These are phyloP conservation scores for Plebejus anna DNA, from an alignment of 2,888 invertebrate genomes.

Conservation along the genomic window DNA sequence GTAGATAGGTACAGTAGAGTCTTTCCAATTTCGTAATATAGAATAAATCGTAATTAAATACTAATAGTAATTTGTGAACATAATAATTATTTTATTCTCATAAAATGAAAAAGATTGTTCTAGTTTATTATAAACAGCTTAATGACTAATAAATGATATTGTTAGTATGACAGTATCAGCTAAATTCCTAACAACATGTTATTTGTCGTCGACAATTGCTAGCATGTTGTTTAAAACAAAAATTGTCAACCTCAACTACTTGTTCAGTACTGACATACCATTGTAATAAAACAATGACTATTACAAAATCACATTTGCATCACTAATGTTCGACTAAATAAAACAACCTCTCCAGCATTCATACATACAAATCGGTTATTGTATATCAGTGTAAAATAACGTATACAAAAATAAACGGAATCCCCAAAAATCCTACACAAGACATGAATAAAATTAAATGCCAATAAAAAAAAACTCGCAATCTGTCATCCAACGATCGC, in stretches of 20 bases:
- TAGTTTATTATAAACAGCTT: neutral
- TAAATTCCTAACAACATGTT: neutral
- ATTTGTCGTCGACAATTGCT: neutral
- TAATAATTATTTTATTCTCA: neutral
- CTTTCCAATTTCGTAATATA: too few species aligned
- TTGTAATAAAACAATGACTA: constrained; percentile 26
- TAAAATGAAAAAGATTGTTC: neutral
- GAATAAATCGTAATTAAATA: too few species aligned
- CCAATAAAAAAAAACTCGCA: neutral
- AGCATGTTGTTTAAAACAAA: neutral
- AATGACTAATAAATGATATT: neutral
- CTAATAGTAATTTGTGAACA: too few species aligned
- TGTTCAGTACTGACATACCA: neutral
- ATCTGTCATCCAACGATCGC: neutral
- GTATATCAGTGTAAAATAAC: neutral
- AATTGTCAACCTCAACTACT: constrained; percentile 7
- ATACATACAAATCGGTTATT: neutral
- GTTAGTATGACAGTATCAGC: neutral
- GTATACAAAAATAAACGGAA: neutral
- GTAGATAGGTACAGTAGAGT: too few species aligned
- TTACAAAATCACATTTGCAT: constrained; percentile 26
- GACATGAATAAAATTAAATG: neutral
- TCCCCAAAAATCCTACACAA: neutral
- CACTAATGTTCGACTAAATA: constrained; percentile 14
- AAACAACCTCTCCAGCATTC: constrained; percentile 9